Percentiles rank a stretch among this genome's conserved stretches.
These are phyloP conservation scores for Aphidius colemani DNA, from an alignment of 2,888 invertebrate genomes.

Conservation along the genomic window DNA sequence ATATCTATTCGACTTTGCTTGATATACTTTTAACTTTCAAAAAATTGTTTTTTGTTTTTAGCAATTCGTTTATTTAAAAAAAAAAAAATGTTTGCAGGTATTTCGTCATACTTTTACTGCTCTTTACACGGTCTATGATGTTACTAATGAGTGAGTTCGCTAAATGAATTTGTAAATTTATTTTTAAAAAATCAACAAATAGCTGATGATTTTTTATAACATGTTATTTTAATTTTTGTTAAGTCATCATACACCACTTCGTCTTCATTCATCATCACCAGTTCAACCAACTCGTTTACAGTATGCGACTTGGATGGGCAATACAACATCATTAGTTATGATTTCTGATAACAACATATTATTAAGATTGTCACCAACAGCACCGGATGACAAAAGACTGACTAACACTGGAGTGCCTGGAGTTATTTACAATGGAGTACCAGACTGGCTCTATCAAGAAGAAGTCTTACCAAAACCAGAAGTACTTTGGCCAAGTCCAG, in stretches of 20 bases:
- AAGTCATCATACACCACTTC: conserved; percentile 84
- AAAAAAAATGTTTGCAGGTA: conserved; percentile 67
- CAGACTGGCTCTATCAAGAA: conserved; percentile 98
- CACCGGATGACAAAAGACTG: conserved; percentile 68
- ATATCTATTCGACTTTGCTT: neutral
- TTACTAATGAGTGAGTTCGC: conserved; percentile 79
- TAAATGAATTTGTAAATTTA: conserved; percentile 13
- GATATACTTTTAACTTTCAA: neutral
- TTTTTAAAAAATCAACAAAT: neutral
- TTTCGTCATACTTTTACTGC: conserved; percentile 85
- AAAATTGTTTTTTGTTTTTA: no score
- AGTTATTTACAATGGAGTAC: conserved; percentile 86
- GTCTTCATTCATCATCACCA: conserved; percentile 75
- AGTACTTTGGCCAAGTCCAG: conserved; percentile 83
- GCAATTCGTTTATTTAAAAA: conserved; percentile 59
- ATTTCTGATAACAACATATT: conserved; percentile 90
- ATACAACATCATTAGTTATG: conserved; percentile 76
- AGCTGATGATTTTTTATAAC: neutral
- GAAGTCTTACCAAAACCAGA: conserved; percentile 82
- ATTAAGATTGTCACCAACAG: conserved; percentile 74
- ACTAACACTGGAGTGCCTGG: conserved; percentile 80
- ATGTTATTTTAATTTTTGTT: neutral
- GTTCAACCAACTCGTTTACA: conserved; percentile 77
- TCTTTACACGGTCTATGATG: conserved; percentile 89
- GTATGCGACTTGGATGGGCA: conserved; percentile 82